Percentiles rank a stretch among this genome's conserved stretches.
These are phyloP conservation scores for Sebastes hubbsi DNA, from an alignment of 2,797 vertebrate species.

Conservation along the genomic window DNA sequence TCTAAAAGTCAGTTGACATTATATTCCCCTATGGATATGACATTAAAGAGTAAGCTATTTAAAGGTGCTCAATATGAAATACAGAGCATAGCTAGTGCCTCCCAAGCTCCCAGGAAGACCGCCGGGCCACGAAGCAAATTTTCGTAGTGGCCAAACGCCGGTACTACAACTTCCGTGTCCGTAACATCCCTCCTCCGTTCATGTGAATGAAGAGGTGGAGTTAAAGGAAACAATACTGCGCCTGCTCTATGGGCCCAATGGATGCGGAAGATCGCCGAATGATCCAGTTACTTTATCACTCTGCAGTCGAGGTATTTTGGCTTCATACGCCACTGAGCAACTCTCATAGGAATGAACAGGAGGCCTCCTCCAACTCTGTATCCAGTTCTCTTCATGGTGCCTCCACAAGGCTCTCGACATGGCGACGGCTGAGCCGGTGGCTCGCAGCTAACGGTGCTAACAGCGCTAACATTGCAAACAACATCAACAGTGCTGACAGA, in stretches of 20 bases:
- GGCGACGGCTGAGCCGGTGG: not conserved
- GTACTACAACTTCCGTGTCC: not conserved
- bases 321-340: too few species aligned
- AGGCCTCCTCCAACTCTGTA: too few species aligned
- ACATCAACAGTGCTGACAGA: not conserved
- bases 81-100: not conserved
- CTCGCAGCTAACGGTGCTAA: not conserved
- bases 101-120: not conserved
- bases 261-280: too few species aligned
- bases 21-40: not conserved
- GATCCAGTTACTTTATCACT: too few species aligned
- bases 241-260: too few species aligned
- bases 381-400: not conserved
- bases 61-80: not conserved
- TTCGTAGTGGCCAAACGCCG: not conserved
- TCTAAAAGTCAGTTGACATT: conserved; percentile 32
- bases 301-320: too few species aligned
- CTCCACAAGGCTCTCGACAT: not conserved
- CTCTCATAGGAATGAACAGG: too few species aligned
- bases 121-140: not conserved
- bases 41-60: not conserved
- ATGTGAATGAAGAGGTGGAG: too few species aligned
- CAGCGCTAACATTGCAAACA: not conserved
- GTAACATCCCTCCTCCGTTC: too few species aligned
- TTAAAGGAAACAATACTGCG: too few species aligned